A percentile compares a stretch with the other conserved stretches of the same genome.
Conservation (phyloP, 2,113 vertebrate species). For the Salvelinus sp. region DNA sequence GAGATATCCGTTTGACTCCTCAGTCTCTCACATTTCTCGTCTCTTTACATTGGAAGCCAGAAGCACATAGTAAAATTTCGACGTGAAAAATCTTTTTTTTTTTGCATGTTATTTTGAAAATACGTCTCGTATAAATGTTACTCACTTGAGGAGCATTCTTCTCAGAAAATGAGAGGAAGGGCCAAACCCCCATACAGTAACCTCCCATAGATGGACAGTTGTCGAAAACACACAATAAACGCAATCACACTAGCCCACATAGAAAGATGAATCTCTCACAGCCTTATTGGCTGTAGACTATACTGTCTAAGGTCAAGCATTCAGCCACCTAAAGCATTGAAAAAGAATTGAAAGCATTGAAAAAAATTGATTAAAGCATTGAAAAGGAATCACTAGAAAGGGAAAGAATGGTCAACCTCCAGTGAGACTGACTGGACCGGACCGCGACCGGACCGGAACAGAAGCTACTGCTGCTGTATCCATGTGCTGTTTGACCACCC, state of each 20-base stretch:
- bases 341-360: conserved; percentile 67
- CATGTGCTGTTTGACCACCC: background rate
- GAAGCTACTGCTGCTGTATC: background rate
- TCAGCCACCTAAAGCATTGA: conserved; percentile 70
- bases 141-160: conserved; percentile 67
- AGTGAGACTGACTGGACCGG: background rate
- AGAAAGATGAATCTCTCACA: background rate
- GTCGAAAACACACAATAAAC: conserved; percentile 61
- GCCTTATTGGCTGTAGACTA: conserved; percentile 58
- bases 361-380: conserved; percentile 67
- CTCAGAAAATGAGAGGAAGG: conserved; percentile 70
- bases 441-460: background rate
- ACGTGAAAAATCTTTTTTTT: conserved; percentile 65
- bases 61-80: conserved; percentile 74
- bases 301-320: conserved; percentile 65
- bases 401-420: conserved; percentile 67
- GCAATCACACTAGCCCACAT: background rate
- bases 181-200: conserved; percentile 50
- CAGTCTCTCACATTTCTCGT: conserved; percentile 61
- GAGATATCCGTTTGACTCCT: conserved; percentile 68
- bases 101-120: conserved; percentile 69
- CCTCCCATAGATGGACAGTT: conserved; percentile 63
- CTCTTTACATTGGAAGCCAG: conserved; percentile 65
- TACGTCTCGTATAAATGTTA: conserved; percentile 72
- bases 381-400: conserved; percentile 62